Percentiles rank a stretch among this genome's conserved stretches.
These are phyloP conservation scores for Pelobates fuscus DNA, from an alignment of 2,113 vertebrate species.

Conservation along the genomic window DNA sequence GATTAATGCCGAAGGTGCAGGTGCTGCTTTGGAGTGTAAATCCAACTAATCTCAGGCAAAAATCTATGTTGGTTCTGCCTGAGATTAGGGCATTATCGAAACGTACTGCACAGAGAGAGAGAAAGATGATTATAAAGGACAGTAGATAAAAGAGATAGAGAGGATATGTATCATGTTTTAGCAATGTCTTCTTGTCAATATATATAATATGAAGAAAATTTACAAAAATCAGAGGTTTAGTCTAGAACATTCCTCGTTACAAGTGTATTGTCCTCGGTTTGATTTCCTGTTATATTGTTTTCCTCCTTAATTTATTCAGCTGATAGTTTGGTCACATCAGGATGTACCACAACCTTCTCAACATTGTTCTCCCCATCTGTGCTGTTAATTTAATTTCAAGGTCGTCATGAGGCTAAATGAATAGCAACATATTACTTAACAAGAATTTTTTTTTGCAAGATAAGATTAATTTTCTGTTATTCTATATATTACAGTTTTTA, in stretches of 20 bases:
- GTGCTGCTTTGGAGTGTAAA: too few relatives aligned
- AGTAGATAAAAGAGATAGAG: too few relatives aligned
- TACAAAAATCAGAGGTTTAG: neutral
- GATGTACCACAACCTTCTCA: slow-evolving; percentile 20
- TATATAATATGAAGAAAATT: slow-evolving; percentile 1
- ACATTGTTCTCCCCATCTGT: slow-evolving; percentile 23
- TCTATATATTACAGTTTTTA: too few relatives aligned
- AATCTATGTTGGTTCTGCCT: too few relatives aligned
- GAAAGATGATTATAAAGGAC: too few relatives aligned
- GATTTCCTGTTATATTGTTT: slow-evolving; percentile 31
- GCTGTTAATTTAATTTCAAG: slow-evolving; percentile 29
- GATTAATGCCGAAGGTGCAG: too few relatives aligned
- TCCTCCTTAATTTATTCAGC: slow-evolving; percentile 19
- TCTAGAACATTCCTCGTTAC: slow-evolving; percentile 5
- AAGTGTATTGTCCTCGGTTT: slow-evolving; percentile 21
- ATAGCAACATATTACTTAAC: neutral
- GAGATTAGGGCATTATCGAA: too few relatives aligned
- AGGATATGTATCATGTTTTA: neutral
- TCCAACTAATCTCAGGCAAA: too few relatives aligned
- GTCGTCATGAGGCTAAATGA: slow-evolving; percentile 21
- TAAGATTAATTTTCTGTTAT: too few relatives aligned
- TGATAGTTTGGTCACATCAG: slow-evolving; percentile 29
- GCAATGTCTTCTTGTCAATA: slow-evolving; percentile 4
- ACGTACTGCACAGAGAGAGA: too few relatives aligned
- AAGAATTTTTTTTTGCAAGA: too few relatives aligned